phyloP scores from a whole-genome alignment of 2,797 vertebrate species.

The Champsocephalus esox region DNA sequence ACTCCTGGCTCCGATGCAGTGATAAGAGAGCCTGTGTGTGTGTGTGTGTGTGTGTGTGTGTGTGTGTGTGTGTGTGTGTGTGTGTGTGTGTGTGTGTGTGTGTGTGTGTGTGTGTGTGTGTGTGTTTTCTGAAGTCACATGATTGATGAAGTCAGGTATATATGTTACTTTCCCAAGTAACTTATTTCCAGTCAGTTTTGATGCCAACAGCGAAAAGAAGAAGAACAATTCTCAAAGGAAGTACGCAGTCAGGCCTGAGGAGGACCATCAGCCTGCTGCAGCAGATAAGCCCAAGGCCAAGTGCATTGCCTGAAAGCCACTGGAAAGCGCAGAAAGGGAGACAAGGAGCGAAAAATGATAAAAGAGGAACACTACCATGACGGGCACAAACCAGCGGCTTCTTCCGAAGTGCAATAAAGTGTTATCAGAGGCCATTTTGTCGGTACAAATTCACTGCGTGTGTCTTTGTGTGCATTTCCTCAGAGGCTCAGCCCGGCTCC shows the following conservation, averaged over 20 bases:
- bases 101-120: background rate
- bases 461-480: conserved; percentile 42
- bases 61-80: no score
- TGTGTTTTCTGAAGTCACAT: conserved; percentile 9
- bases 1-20: background rate
- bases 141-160: conserved; percentile 5
- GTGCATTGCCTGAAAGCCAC: conserved; percentile 19
- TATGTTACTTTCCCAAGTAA: conserved; percentile 24
- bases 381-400: conserved; percentile 3
- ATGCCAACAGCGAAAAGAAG: background rate
- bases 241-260: conserved; percentile 41
- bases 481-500: conserved; percentile 57
- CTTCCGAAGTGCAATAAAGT: conserved; percentile 21
- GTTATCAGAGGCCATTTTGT: conserved; percentile 40
- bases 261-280: conserved; percentile 42
- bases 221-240: conserved; percentile 22
- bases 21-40: conserved; percentile 19
- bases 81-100: background rate
- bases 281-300: conserved; percentile 38
- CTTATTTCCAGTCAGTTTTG: background rate
- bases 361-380: conserved; percentile 11
- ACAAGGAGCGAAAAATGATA: background rate
- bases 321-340: conserved; percentile 22
- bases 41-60: background rate
- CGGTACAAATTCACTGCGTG: conserved; percentile 15